Percentiles rank a stretch among this genome's conserved stretches.
Evolutionary conservation across 2,888 invertebrate species (phyloP).

Genomic region (Arrhopalites spinosus): DNA sequence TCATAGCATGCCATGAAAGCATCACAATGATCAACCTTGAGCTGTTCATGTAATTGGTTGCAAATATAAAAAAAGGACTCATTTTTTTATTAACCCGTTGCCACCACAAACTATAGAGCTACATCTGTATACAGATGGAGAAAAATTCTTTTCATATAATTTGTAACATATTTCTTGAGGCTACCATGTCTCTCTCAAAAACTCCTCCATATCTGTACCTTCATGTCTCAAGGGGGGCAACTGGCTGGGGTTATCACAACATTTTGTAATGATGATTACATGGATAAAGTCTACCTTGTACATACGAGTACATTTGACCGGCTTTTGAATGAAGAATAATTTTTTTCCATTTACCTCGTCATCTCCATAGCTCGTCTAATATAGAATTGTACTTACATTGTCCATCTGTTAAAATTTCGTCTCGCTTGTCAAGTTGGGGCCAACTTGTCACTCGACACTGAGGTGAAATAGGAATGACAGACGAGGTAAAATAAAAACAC

Average conservation of each 20-base stretch:
- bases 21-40: neutral
- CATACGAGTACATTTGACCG: no score
- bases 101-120: constrained; percentile 9
- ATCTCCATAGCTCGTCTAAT: neutral
- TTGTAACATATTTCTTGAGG: constrained; percentile 10
- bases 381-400: neutral
- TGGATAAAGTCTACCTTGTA: no score
- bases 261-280: no score
- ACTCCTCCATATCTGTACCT: no score
- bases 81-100: neutral
- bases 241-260: no score
- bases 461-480: neutral
- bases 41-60: neutral
- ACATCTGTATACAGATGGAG: constrained; percentile 1
- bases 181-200: neutral
- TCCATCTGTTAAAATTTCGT: neutral
- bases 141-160: neutral
- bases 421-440: constrained; percentile 13
- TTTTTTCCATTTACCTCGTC: no score
- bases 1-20: no score
- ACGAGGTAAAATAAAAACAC: neutral
- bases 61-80: constrained; percentile 7
- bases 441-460: constrained; percentile 11
- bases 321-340: no score
- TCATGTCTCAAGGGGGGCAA: no score